phyloP scores from a whole-genome alignment of 2,113 vertebrate species.

The Terrapene triunguis region DNA sequence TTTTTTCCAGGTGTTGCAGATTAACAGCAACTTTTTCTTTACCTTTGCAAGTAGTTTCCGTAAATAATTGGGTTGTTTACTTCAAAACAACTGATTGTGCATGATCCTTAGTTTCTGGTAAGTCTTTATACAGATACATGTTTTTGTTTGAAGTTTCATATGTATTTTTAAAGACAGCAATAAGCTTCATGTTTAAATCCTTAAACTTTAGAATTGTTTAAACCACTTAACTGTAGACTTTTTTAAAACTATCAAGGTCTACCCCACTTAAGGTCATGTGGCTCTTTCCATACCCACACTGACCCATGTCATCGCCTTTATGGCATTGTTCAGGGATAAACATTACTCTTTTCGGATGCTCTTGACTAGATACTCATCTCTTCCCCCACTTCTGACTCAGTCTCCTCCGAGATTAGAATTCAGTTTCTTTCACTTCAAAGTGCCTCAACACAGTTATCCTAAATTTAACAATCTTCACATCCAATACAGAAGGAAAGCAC shows the following conservation, averaged over 20 bases:
- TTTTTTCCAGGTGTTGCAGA: background rate
- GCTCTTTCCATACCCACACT: background rate
- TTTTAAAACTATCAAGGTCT: background rate
- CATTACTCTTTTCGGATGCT: background rate
- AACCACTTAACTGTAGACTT: slow-evolving; percentile 41
- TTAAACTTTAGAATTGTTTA: slow-evolving; percentile 35
- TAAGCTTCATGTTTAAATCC: slow-evolving; percentile 45
- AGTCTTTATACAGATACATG: background rate
- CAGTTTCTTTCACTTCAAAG: background rate
- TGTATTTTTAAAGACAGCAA: slow-evolving; percentile 20
- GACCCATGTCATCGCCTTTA: slow-evolving; percentile 2
- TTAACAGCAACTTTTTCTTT: background rate
- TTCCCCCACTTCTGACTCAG: background rate
- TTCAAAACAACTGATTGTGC: background rate
- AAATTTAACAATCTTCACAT: slow-evolving; percentile 30
- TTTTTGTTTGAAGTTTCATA: slow-evolving; percentile 35
- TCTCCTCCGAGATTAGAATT: background rate
- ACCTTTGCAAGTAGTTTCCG: background rate
- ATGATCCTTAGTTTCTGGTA: background rate
- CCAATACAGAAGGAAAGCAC: background rate
- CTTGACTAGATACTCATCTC: slow-evolving; percentile 5
- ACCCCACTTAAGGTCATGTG: background rate
- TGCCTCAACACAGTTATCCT: background rate
- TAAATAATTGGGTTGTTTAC: background rate
- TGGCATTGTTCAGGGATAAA: slow-evolving; percentile 28